These are phyloP conservation scores for Masnerella sp. DNA, from an alignment of 2,888 invertebrate genomes.

Conservation along the genomic window DNA sequence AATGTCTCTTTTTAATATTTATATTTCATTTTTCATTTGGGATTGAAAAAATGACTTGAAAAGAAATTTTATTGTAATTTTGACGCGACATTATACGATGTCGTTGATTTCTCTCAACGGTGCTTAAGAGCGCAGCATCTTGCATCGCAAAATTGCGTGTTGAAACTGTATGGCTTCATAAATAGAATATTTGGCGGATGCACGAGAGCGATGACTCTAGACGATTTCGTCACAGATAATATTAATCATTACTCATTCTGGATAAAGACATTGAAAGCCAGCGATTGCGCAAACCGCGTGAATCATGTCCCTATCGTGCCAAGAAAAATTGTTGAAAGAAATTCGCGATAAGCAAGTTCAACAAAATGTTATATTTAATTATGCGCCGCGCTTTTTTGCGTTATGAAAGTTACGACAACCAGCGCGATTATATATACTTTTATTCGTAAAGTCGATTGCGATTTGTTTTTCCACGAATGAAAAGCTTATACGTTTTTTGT, in stretches of 20 bases:
- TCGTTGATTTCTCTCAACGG: constrained; percentile 16
- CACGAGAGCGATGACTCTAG: constrained; percentile 61
- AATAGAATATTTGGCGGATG: constrained; percentile 63
- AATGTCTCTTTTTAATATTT: constrained; percentile 1
- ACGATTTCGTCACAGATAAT: constrained; percentile 64
- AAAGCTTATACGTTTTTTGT: background rate
- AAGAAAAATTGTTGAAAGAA: constrained; percentile 55
- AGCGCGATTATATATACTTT: constrained; percentile 1
- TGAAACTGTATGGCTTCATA: constrained; percentile 48
- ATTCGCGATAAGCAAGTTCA: constrained; percentile 52
- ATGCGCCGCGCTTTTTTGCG: constrained; percentile 37
- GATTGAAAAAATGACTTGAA: constrained; percentile 1
- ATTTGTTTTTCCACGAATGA: background rate
- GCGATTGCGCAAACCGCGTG: constrained; percentile 62
- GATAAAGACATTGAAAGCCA: constrained; percentile 60
- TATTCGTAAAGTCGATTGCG: constrained; percentile 8
- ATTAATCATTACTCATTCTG: constrained; percentile 65
- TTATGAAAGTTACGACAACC: constrained; percentile 33
- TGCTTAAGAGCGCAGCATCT: constrained; percentile 5
- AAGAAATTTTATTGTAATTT: constrained; percentile 2
- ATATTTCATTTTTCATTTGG: background rate
- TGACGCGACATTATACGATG: constrained; percentile 6
- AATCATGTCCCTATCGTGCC: constrained; percentile 59
- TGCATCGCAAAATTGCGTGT: constrained; percentile 36
- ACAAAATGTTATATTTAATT: constrained; percentile 54